phyloP scores from a whole-genome alignment of 2,888 invertebrate species.

The Drosophila mettleri region DNA sequence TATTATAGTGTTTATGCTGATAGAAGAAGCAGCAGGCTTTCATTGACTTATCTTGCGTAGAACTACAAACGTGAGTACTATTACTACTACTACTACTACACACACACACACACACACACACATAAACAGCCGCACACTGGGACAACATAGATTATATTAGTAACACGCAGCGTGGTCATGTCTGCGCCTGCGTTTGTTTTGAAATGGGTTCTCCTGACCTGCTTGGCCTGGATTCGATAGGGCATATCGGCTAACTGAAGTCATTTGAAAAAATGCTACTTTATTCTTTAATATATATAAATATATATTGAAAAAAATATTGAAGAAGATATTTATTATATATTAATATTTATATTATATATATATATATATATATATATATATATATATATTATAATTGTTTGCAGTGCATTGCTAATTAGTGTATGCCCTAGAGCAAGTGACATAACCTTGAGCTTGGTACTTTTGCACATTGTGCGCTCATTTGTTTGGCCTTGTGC shows the following conservation, averaged over 20 bases:
- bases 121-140: background rate
- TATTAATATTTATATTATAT: background rate
- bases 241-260: constrained; percentile 8
- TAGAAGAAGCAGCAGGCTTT: constrained; percentile 3
- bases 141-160: constrained; percentile 26
- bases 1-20: background rate
- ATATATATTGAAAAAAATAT: no score
- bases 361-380: background rate
- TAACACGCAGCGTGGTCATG: constrained; percentile 58
- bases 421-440: background rate
- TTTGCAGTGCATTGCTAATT: constrained; percentile 20
- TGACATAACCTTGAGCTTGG: constrained; percentile 54
- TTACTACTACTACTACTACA: constrained; percentile 25
- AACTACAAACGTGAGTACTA: constrained; percentile 41
- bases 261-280: background rate
- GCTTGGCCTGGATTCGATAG: constrained; percentile 17
- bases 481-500: constrained; percentile 72
- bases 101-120: constrained; percentile 1
- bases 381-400: background rate
- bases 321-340: no score
- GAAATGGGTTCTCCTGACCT: constrained; percentile 63
- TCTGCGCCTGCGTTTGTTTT: constrained; percentile 72
- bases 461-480: constrained; percentile 54
- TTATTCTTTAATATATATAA: background rate
- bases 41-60: constrained; percentile 32